Evolutionary conservation across 2,797 vertebrate genomes (phyloP).

Genomic region (Hypotaenidia okinawae): DNA sequence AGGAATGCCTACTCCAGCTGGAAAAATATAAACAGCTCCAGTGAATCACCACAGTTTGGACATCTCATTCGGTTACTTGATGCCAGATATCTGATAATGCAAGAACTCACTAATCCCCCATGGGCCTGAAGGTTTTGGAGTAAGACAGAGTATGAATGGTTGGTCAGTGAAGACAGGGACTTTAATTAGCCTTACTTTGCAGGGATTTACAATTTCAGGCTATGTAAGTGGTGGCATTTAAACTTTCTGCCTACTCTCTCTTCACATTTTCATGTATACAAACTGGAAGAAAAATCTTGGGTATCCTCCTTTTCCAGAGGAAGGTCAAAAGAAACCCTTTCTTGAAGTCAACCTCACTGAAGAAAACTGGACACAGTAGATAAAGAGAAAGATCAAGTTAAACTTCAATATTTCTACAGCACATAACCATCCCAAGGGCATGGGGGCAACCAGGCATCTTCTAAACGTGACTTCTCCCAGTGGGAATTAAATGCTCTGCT

Average conservation of each 20-base stretch:
- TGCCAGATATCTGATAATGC: slow-evolving; percentile 20
- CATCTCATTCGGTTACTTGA: background rate
- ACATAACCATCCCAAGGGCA: background rate
- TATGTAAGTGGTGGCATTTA: background rate
- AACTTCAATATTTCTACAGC: background rate
- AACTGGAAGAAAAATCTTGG: background rate
- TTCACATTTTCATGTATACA: background rate
- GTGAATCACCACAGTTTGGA: background rate
- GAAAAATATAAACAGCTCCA: slow-evolving; percentile 54
- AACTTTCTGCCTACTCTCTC: background rate
- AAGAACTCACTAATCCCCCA: slow-evolving; percentile 23
- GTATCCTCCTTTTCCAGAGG: background rate
- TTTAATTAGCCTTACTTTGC: slow-evolving; percentile 15
- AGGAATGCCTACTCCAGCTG: slow-evolving; percentile 41
- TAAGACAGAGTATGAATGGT: background rate
- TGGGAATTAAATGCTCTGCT: background rate
- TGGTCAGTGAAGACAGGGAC: background rate
- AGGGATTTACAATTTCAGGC: slow-evolving; percentile 9
- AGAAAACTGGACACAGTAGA: background rate
- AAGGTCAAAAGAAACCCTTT: background rate
- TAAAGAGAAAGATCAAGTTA: background rate
- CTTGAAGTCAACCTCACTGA: background rate
- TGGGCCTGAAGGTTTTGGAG: background rate
- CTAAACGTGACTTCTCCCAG: background rate
- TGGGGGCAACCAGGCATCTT: background rate